Evolutionary conservation across 2,888 invertebrate genomes (phyloP).

Genomic region (Pediacus dermestoides): DNA sequence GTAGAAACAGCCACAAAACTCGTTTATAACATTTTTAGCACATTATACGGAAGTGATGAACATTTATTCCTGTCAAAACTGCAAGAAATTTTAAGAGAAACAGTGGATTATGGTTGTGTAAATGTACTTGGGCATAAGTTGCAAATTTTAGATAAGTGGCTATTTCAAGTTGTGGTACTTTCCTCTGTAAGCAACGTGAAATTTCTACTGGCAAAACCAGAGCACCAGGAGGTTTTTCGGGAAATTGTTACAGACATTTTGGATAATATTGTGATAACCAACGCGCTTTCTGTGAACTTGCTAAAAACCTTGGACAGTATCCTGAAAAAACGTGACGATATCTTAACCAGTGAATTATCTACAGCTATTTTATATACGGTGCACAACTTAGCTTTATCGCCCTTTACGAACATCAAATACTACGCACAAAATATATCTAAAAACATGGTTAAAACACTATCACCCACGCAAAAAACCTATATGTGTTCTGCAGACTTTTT

Average conservation of each 20-base stretch:
- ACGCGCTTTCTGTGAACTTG: too few relatives aligned
- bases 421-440: background rate
- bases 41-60: slow-evolving; percentile 12
- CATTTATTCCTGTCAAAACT: slow-evolving; percentile 10
- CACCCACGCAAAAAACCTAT: background rate
- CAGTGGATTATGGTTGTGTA: background rate
- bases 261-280: too few relatives aligned
- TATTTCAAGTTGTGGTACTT: slow-evolving; percentile 22
- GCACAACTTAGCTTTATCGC: background rate
- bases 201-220: too few relatives aligned
- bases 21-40: slow-evolving; percentile 8
- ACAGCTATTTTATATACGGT: background rate
- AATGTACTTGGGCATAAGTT: slow-evolving; percentile 11
- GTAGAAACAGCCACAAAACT: slow-evolving; percentile 22
- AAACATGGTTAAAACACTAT: background rate
- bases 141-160: slow-evolving; percentile 15
- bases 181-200: slow-evolving; percentile 22
- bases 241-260: too few relatives aligned
- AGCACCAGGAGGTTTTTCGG: too few relatives aligned
- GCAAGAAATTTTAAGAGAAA: slow-evolving; percentile 6
- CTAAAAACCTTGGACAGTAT: background rate
- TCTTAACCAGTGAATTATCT: background rate
- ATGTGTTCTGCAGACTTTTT: background rate
- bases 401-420: background rate
- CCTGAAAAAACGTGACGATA: background rate